Percentiles rank a stretch among this genome's conserved stretches.
phyloP scores from a whole-genome alignment of 2,888 invertebrate species.

The Germaria angustata region DNA sequence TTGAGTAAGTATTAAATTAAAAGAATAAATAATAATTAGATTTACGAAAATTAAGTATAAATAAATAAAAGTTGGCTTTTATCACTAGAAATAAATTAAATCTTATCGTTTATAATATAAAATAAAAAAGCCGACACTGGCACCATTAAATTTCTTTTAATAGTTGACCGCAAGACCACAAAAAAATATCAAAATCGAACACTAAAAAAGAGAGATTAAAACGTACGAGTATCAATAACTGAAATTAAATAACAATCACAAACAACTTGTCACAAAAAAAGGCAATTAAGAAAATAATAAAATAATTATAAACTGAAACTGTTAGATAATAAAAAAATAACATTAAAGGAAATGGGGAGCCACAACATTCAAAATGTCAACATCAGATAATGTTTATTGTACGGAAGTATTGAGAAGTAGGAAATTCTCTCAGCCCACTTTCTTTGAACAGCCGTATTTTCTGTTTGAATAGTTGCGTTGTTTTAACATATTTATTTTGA shows the following conservation, averaged over 20 bases:
- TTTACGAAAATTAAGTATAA: background rate
- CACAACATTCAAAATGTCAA: slow-evolving; percentile 63
- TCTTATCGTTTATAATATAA: slow-evolving; percentile 7
- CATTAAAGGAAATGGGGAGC: slow-evolving; percentile 60
- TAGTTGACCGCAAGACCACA: background rate
- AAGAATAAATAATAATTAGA: background rate
- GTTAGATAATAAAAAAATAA: background rate
- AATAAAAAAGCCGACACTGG: background rate
- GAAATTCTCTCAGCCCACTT: background rate
- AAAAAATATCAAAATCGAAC: background rate
- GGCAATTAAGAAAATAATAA: background rate
- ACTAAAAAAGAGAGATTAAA: slow-evolving; percentile 17
- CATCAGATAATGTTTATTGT: slow-evolving; percentile 56
- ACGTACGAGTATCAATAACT: background rate
- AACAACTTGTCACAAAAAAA: slow-evolving; percentile 12
- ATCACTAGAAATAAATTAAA: background rate
- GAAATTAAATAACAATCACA: slow-evolving; percentile 31
- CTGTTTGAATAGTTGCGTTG: background rate
- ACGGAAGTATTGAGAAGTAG: background rate
- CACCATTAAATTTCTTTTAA: background rate
- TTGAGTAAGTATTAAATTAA: slow-evolving; percentile 59
- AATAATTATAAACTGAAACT: background rate
- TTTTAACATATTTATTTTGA: background rate
- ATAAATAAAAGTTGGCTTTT: background rate
- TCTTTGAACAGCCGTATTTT: background rate